These are phyloP conservation scores for Apogon talboti DNA, from an alignment of 2,797 vertebrate species.

Conservation along the genomic window DNA sequence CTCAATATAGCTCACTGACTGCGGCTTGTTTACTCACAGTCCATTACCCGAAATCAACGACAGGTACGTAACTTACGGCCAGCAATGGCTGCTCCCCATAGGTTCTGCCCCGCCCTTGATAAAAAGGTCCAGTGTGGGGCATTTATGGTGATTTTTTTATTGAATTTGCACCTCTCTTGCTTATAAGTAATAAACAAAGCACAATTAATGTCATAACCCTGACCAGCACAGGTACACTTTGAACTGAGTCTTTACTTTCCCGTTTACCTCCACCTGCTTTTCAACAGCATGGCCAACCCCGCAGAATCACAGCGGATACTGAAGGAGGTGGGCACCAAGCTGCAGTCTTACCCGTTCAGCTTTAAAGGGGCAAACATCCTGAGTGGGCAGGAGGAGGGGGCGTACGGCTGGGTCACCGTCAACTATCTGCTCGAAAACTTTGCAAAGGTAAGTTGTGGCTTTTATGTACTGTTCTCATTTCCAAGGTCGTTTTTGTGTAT, in stretches of 20 bases:
- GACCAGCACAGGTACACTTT: background rate
- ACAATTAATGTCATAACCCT: background rate
- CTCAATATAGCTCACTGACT: too few relatives aligned
- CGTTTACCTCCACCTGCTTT: background rate
- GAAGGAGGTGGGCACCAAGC: conserved; percentile 75
- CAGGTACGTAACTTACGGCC: too few relatives aligned
- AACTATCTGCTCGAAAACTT: conserved; percentile 90
- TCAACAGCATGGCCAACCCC: conserved; percentile 52
- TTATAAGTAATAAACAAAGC: background rate
- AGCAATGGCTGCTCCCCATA: too few relatives aligned
- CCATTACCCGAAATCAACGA: too few relatives aligned
- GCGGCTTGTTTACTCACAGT: too few relatives aligned
- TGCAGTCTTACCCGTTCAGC: conserved; percentile 81
- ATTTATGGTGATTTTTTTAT: too few relatives aligned
- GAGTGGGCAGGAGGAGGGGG: conserved; percentile 84
- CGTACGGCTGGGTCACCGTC: conserved; percentile 90
- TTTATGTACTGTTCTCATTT: too few relatives aligned
- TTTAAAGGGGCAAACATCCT: conserved; percentile 86
- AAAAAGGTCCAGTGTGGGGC: too few relatives aligned
- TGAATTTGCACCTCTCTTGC: too few relatives aligned
- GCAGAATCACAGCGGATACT: conserved; percentile 73
- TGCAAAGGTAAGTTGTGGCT: conserved; percentile 80
- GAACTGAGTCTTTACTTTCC: background rate
- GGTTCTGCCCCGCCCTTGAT: too few relatives aligned
- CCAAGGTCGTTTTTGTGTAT: too few relatives aligned